These are phyloP conservation scores for Aproaerema taeniolella DNA, from an alignment of 2,888 invertebrate genomes.

Conservation along the genomic window DNA sequence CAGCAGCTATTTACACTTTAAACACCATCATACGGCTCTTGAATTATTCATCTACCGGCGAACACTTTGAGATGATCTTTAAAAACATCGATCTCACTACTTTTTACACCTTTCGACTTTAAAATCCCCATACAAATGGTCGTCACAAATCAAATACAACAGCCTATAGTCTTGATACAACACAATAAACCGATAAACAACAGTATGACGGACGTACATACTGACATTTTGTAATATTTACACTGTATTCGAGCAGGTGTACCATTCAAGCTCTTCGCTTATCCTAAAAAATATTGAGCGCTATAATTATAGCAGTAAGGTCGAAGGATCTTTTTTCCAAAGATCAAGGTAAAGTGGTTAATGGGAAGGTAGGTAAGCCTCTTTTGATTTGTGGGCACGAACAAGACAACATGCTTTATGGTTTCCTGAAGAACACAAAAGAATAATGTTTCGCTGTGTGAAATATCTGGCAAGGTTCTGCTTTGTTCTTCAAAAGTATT, in stretches of 20 bases:
- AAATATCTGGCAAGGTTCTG: conserved; percentile 23
- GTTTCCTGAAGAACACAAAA: conserved; percentile 53
- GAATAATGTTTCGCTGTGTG: conserved; percentile 35
- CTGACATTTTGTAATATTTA: conserved; percentile 30
- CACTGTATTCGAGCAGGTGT: conserved; percentile 31
- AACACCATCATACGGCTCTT: no score
- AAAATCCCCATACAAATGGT: conserved; percentile 11
- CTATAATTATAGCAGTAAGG: no score
- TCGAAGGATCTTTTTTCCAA: no score
- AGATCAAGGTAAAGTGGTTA: conserved; percentile 25
- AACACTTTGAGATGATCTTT: no score
- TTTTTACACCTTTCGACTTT: no score
- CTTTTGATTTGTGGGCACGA: conserved; percentile 60
- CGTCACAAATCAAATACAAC: conserved; percentile 19
- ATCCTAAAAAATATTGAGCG: no score
- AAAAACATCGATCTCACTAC: no score
- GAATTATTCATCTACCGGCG: no score
- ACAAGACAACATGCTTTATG: conserved; percentile 59
- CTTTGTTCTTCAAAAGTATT: no score
- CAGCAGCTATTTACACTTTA: no score
- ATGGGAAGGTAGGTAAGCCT: conserved; percentile 46
- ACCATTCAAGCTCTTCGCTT: no score
- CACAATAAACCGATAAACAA: conserved; percentile 56
- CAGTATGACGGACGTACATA: conserved; percentile 47
- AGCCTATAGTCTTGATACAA: conserved; percentile 20